Base-by-base conservation (phyloP, 2,797 vertebrate genomes). In the Tragelaphus eurycerus region DNA sequence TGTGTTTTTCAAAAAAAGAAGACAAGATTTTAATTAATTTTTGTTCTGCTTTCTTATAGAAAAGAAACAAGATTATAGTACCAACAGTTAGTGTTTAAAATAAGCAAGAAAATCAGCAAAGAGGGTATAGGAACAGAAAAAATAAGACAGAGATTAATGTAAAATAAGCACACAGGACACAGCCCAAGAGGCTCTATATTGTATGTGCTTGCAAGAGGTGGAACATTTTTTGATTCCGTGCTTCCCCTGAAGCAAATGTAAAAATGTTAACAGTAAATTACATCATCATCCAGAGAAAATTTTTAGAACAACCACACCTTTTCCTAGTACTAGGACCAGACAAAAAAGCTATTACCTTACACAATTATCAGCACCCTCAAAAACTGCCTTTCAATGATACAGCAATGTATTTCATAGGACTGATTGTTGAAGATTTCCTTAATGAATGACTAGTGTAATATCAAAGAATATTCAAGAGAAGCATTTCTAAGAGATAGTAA, bases 11-110 rank as follows among this genome's bases (percentile, higher is more conserved):
- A 9, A 21, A 34, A 19, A 71, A 52, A 94, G 46, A 79, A 46
- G 67, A n/a, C 10, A 82, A 29, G 14, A 3, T 94, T 96, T 97
- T 90, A 81, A 52, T 78, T 95, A 90, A 50, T n/a, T 95, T 95
- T 86, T 95, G 89, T 87, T 57, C 25, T 90, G 12, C 57, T 83
- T 88, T 5, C 52, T 52, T 93, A 19, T 71, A n/a, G 25, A 86
- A 79, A 89, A 46, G 46, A 86, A 38, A 95, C 95, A 92, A 74
- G 27, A 96, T 89, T 78, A 86, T n/a, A 74, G 85, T 74, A 38
- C n/a, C 17, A 92, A 11, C 16, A 93, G 13, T 31, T 57, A 67
- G 46, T 17, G 79, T 86, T 92, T 89, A 89, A 86, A 89, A 64
- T 86, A 93, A 81, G 23, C 50, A 88, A 50, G 4, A 95, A 92